These are phyloP conservation scores for Podarcis muralis DNA, from an alignment of 2,113 vertebrate species.

Conservation along the genomic window DNA sequence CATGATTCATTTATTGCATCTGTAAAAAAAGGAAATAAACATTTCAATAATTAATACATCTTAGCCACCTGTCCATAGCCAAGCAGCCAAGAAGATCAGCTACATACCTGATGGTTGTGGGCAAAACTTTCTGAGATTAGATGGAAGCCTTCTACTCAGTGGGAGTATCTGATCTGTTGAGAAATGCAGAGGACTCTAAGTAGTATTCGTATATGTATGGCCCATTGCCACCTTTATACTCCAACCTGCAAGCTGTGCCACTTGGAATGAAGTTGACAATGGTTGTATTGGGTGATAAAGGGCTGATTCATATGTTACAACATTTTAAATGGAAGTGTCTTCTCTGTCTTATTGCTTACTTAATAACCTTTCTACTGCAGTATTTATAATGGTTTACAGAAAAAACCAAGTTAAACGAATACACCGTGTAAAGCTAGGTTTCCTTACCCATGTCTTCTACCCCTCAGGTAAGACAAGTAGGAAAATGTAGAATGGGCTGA, in stretches of 20 bases:
- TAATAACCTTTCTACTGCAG: too few species aligned
- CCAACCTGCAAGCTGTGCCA: neutral
- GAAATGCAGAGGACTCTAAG: neutral
- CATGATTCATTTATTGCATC: neutral
- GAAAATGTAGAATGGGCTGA: too few species aligned
- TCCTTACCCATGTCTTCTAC: too few species aligned
- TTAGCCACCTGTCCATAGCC: too few species aligned
- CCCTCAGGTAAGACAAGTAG: too few species aligned
- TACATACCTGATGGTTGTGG: neutral
- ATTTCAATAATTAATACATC: neutral
- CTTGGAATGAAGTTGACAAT: neutral
- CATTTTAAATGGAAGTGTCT: too few species aligned
- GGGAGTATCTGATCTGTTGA: neutral
- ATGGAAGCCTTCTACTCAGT: neutral
- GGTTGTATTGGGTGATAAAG: neutral
- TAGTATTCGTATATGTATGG: neutral
- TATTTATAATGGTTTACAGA: too few species aligned
- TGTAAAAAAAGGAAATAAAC: neutral
- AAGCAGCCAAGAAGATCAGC: neutral
- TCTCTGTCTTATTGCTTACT: too few species aligned
- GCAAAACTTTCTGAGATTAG: neutral
- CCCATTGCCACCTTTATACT: neutral
- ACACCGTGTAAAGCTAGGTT: too few species aligned
- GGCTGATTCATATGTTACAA: neutral
- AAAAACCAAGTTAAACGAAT: too few species aligned